Evolutionary conservation across 2,888 invertebrate genomes (phyloP).

Genomic region (Hesperia comma): DNA sequence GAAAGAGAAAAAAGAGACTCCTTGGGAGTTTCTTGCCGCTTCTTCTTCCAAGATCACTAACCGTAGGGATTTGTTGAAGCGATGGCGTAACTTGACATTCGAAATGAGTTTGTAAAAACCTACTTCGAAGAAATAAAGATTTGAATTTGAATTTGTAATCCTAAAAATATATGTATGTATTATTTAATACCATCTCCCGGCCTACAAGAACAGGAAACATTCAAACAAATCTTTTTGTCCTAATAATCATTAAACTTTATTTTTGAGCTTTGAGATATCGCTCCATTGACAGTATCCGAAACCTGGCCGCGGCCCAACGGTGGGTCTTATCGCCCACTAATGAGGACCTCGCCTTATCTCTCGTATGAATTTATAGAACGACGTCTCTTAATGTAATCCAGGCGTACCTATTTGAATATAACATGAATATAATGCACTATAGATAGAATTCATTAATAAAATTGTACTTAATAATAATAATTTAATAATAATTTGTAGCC

Average conservation of each 20-base stretch:
- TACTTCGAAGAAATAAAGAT: too few species aligned
- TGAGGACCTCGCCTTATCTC: slow-evolving; percentile 29
- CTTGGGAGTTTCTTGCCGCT: too few species aligned
- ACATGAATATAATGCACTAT: slow-evolving; percentile 21
- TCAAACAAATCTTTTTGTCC: slow-evolving; percentile 59
- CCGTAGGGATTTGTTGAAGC: too few species aligned
- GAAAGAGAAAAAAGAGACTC: too few species aligned
- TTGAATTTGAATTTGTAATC: too few species aligned
- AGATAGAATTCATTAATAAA: slow-evolving; percentile 10
- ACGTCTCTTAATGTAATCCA: slow-evolving; percentile 26
- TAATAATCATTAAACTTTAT: slow-evolving; percentile 62
- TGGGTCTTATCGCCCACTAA: slow-evolving; percentile 27
- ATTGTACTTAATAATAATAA: too few species aligned
- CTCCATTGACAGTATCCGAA: slow-evolving; percentile 54
- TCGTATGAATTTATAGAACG: slow-evolving; percentile 30
- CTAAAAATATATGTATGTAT: neutral
- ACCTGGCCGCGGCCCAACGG: neutral
- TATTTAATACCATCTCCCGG: slow-evolving; percentile 44
- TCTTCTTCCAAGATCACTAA: too few species aligned
- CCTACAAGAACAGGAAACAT: slow-evolving; percentile 48
- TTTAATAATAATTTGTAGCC: too few species aligned
- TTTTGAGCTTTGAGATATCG: slow-evolving; percentile 63
- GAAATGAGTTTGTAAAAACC: too few species aligned
- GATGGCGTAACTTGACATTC: too few species aligned
- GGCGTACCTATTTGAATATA: slow-evolving; percentile 22